Conservation (phyloP, 2,797 vertebrate species). For the Oophaga sylvatica region DNA sequence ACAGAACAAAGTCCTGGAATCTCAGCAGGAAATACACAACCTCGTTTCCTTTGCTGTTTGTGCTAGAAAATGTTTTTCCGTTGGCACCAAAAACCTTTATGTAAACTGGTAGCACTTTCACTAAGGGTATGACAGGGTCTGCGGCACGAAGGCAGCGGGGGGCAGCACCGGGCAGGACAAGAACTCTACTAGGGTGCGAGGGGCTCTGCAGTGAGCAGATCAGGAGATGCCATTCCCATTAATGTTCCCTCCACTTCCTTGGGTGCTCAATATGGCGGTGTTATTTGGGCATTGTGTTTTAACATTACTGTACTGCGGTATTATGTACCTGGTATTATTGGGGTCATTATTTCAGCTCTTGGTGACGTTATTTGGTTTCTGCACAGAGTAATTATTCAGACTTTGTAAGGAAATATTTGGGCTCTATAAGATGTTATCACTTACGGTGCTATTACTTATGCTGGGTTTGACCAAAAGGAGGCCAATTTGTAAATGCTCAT, state of each 20-base stretch:
- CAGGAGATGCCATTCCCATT: not conserved
- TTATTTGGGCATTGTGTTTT: not conserved
- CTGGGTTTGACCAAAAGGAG: too few relatives aligned
- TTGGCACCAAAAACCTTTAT: conserved; percentile 6
- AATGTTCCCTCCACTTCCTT: too few relatives aligned
- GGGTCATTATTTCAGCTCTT: too few relatives aligned
- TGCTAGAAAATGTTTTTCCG: not conserved
- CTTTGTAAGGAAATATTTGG: too few relatives aligned
- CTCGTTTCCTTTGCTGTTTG: conserved; percentile 51
- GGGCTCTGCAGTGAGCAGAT: not conserved
- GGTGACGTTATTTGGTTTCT: too few relatives aligned
- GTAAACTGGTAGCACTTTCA: conserved; percentile 15
- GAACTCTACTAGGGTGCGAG: not conserved
- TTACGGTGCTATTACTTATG: too few relatives aligned
- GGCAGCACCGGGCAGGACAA: not conserved
- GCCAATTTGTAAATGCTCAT: too few relatives aligned
- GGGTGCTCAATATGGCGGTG: not conserved
- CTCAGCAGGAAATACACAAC: conserved; percentile 28
- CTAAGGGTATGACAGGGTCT: not conserved
- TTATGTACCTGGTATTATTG: too few relatives aligned
- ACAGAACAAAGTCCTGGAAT: conserved; percentile 64
- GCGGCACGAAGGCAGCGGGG: not conserved
- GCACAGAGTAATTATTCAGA: too few relatives aligned
- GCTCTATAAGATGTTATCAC: too few relatives aligned
- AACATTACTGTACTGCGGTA: too few relatives aligned